These are phyloP conservation scores for Ondatra zibethicus DNA, from an alignment of 2,113 vertebrate species.

Conservation along the genomic window DNA sequence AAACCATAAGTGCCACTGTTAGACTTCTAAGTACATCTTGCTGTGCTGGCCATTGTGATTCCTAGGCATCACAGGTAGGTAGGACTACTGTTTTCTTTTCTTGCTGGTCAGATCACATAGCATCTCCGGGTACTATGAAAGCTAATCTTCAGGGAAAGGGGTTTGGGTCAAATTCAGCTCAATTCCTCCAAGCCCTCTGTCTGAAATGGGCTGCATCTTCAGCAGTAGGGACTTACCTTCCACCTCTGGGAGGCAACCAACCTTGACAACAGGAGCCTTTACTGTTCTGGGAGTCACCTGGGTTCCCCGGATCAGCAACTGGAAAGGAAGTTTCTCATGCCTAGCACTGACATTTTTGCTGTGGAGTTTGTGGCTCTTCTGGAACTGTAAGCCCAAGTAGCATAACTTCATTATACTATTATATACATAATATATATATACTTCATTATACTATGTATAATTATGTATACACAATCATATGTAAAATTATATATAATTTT, in stretches of 20 bases:
- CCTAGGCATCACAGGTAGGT: fast-evolving
- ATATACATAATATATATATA: background rate
- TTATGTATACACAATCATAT: no score
- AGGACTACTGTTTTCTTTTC: background rate
- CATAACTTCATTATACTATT: background rate
- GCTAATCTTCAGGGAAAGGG: background rate
- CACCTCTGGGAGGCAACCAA: background rate
- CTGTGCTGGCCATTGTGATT: background rate
- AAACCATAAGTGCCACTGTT: background rate
- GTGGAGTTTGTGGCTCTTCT: background rate
- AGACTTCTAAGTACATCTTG: background rate
- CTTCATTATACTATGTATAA: no score
- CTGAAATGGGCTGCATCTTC: background rate
- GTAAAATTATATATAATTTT: background rate
- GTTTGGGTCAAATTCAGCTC: background rate
- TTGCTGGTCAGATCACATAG: background rate
- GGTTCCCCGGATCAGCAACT: background rate
- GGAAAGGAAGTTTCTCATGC: background rate
- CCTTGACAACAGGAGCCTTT: background rate
- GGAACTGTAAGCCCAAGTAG: background rate
- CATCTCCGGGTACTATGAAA: background rate
- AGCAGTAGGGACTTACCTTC: background rate
- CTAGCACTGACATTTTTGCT: background rate
- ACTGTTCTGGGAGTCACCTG: background rate
- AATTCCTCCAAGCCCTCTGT: background rate